phyloP scores from a whole-genome alignment of 1,140 invertebrate genomes.

The Danaus plexippus region DNA sequence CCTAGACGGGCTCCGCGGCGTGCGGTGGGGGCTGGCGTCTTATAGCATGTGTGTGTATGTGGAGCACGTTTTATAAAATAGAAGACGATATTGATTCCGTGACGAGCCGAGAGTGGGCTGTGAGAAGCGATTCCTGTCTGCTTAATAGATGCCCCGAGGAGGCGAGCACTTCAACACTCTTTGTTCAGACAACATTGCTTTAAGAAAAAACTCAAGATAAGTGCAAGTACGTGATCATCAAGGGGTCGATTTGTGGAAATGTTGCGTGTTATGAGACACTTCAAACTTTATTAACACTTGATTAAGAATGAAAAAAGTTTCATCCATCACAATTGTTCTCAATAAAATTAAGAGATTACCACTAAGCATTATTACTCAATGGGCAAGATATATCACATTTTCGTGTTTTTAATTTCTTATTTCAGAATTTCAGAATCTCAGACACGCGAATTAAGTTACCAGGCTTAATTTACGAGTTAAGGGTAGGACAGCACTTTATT shows the following conservation, averaged over 20 bases:
- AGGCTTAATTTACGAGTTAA: conserved; percentile 62
- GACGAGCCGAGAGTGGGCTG: conserved; percentile 59
- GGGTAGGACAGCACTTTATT: conserved; percentile 58
- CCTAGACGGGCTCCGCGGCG: conserved; percentile 3
- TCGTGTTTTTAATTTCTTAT: conserved; percentile 10
- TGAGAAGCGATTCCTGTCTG: conserved; percentile 64
- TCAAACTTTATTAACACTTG: conserved; percentile 10
- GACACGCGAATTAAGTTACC: conserved; percentile 44
- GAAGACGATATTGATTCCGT: conserved; percentile 69
- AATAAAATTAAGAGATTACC: too few species aligned
- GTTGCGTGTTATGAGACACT: conserved; percentile 12
- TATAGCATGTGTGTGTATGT: conserved; percentile 38
- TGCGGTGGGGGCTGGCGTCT: conserved; percentile 8
- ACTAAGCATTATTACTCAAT: background rate
- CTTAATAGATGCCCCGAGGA: conserved; percentile 65
- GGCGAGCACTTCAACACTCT: conserved; percentile 40
- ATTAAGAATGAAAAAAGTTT: background rate
- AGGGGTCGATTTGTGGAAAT: conserved; percentile 17
- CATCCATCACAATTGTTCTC: background rate
- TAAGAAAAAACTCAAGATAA: conserved; percentile 25
- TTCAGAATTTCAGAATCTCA: conserved; percentile 30
- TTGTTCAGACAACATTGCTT: conserved; percentile 34
- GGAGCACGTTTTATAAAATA: conserved; percentile 67
- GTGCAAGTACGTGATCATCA: conserved; percentile 27
- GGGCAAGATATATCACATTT: conserved; percentile 4